phyloP scores from a whole-genome alignment of 2,888 invertebrate species.

The Tachina lurida region DNA sequence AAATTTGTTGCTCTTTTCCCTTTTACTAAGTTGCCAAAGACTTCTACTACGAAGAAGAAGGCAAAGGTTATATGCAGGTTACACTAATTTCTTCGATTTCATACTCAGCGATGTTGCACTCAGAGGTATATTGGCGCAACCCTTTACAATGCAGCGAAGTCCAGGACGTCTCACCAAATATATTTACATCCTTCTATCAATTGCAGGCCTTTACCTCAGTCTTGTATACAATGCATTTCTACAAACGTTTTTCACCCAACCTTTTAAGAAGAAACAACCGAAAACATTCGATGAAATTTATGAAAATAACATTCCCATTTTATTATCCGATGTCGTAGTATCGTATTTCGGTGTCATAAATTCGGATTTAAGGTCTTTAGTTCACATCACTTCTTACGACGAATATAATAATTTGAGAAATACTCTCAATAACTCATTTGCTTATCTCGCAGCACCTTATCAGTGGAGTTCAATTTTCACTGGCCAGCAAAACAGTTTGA shows the following conservation, averaged over 20 bases:
- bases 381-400: background rate
- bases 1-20: constrained; percentile 26
- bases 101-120: too few species aligned
- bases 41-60: too few species aligned
- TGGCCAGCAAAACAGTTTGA: constrained; percentile 22
- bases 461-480: constrained; percentile 14
- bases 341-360: background rate
- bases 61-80: too few species aligned
- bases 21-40: too few species aligned
- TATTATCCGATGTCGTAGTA: background rate
- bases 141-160: too few species aligned
- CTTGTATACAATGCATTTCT: too few species aligned
- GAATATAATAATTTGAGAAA: background rate
- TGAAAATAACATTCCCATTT: constrained; percentile 5
- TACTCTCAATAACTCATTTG: constrained; percentile 28
- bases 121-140: too few species aligned
- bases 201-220: too few species aligned
- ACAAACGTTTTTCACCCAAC: constrained; percentile 43
- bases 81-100: too few species aligned
- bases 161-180: too few species aligned
- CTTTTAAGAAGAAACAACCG: constrained; percentile 37
- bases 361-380: background rate
- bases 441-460: constrained; percentile 8
- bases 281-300: constrained; percentile 32
- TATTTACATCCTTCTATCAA: too few species aligned